Evolutionary conservation across 2,888 invertebrate genomes (phyloP).

Genomic region (Amphipyra berbera): DNA sequence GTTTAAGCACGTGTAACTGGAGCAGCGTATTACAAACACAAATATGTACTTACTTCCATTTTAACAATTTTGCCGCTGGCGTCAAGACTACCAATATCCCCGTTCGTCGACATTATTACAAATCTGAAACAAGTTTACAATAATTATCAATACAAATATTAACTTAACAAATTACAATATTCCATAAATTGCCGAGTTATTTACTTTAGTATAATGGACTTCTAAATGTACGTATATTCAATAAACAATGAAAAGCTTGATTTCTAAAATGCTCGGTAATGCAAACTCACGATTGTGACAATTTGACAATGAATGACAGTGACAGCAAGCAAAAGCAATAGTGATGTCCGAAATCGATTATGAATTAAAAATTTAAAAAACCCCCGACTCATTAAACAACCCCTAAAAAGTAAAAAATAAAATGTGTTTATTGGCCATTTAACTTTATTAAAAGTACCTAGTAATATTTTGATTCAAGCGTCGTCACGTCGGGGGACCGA

Average conservation of each 20-base stretch:
- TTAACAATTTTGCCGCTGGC: conserved; percentile 88
- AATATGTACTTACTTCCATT: conserved; percentile 88
- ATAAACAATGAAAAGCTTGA: conserved; percentile 43
- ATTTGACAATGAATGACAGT: too few relatives aligned
- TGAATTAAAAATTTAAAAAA: too few relatives aligned
- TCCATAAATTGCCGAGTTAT: not conserved
- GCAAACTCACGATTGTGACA: conserved; percentile 61
- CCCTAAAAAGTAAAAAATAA: too few relatives aligned
- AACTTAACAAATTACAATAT: not conserved
- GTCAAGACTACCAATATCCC: conserved; percentile 82
- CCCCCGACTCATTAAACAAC: too few relatives aligned
- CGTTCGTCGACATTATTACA: conserved; percentile 81
- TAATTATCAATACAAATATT: conserved; percentile 21
- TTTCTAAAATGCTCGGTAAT: conserved; percentile 44
- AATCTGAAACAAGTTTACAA: conserved; percentile 48
- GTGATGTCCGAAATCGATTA: too few relatives aligned
- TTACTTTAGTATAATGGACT: conserved; percentile 26
- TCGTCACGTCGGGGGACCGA: too few relatives aligned
- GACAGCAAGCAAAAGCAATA: too few relatives aligned
- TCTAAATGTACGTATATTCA: conserved; percentile 11
- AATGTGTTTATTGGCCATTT: too few relatives aligned
- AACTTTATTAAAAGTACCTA: too few relatives aligned
- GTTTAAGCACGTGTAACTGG: not conserved
- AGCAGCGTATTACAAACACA: not conserved
- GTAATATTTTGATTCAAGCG: too few relatives aligned